phyloP scores from a whole-genome alignment of 2,888 invertebrate genomes.

The Epirrita christyi region DNA sequence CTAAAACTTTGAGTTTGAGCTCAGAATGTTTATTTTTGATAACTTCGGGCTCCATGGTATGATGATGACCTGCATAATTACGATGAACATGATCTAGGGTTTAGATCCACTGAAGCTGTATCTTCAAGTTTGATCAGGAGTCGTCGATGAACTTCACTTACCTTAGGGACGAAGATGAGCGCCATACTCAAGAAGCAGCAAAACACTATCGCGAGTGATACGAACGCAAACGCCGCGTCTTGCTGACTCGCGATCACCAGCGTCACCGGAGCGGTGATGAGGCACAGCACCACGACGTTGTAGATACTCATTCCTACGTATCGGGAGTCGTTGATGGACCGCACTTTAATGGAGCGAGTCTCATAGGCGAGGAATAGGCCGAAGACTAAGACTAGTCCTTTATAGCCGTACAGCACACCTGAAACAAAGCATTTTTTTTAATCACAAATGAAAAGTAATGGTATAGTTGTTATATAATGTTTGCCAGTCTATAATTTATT shows the following conservation, averaged over 20 bases:
- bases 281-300: constrained; percentile 98
- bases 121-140: too few relatives aligned
- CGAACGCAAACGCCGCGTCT: constrained; percentile 98
- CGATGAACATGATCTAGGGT: too few relatives aligned
- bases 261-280: constrained; percentile 99
- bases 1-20: too few relatives aligned
- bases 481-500: too few relatives aligned
- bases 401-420: constrained; percentile 98
- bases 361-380: constrained; percentile 99
- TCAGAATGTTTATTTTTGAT: too few relatives aligned
- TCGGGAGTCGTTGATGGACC: constrained; percentile 98
- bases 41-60: too few relatives aligned
- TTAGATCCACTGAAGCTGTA: too few relatives aligned
- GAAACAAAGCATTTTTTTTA: constrained; percentile 35
- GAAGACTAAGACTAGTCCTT: constrained; percentile 97
- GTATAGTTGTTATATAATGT: too few relatives aligned
- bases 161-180: constrained; percentile 99
- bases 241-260: constrained; percentile 99
- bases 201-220: constrained; percentile 97
- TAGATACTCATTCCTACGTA: constrained; percentile 99
- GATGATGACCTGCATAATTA: too few relatives aligned
- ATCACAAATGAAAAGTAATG: too few relatives aligned
- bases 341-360: constrained; percentile 98
- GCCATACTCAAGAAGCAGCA: constrained; percentile 99
- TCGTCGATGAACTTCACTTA: too few relatives aligned